phyloP scores from a whole-genome alignment of 2,888 invertebrate species.

The Rhaphigaster nebulosa region DNA sequence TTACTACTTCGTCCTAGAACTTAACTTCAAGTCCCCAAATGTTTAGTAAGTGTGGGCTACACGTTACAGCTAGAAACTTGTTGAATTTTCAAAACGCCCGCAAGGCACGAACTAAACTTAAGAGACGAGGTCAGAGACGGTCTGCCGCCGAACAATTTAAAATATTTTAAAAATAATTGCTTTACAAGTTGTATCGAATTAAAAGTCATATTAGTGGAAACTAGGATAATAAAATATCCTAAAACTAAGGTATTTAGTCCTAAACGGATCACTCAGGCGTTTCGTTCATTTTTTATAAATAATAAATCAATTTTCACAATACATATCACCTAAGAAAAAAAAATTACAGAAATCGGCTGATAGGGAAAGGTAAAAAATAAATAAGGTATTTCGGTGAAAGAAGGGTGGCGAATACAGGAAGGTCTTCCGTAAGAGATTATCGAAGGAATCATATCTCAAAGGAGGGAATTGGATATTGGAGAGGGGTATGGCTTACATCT shows the following conservation, averaged over 20 bases:
- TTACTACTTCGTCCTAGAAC: not conserved
- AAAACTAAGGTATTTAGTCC: no score
- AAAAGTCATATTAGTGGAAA: no score
- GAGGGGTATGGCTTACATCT: not conserved
- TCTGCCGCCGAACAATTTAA: not conserved
- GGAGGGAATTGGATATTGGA: not conserved
- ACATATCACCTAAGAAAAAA: no score
- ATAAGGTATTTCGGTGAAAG: not conserved
- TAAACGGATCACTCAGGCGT: no score
- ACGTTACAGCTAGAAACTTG: not conserved
- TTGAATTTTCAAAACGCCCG: not conserved
- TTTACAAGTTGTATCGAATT: no score
- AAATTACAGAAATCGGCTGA: not conserved
- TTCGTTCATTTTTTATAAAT: no score
- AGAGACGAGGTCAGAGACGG: not conserved
- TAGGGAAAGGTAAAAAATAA: not conserved
- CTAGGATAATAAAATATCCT: no score
- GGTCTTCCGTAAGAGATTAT: not conserved
- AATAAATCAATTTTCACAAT: no score
- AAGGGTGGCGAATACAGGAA: not conserved
- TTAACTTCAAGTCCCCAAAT: not conserved
- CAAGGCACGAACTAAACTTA: not conserved
- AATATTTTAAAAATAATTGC: not conserved
- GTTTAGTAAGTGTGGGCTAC: not conserved
- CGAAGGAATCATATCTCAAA: slow-evolving; percentile 30